These are phyloP conservation scores for Harlomillsia oculata DNA, from an alignment of 1,140 invertebrate genomes.

Conservation along the genomic window DNA sequence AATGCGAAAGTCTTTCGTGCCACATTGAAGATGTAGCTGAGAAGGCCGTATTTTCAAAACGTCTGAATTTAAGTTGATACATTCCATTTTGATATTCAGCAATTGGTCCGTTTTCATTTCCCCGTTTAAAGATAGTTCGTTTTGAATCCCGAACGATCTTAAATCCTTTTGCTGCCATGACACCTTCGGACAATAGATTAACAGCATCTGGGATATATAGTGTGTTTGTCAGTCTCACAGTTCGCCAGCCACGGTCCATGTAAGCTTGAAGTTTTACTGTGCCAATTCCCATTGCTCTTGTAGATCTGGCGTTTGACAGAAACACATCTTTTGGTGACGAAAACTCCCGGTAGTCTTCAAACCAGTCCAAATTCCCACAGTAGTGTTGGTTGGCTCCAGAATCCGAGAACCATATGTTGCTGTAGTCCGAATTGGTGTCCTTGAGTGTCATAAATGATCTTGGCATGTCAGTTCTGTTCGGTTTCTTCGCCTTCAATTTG, in stretches of 20 bases:
- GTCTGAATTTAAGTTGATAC: constrained; percentile 11
- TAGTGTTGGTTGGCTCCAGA: constrained; percentile 13
- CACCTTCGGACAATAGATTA: constrained; percentile 27
- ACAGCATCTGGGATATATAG: constrained; percentile 13
- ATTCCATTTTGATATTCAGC: background rate
- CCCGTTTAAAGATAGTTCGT: background rate
- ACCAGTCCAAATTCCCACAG: constrained; percentile 16
- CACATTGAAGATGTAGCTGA: constrained; percentile 1
- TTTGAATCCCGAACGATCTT: background rate
- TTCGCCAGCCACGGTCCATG: constrained; percentile 1
- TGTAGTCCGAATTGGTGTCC: no score
- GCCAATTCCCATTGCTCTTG: background rate
- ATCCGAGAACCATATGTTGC: constrained; percentile 5
- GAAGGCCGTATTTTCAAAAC: background rate
- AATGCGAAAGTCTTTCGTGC: constrained; percentile 16
- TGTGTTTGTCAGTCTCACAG: background rate
- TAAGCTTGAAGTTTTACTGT: constrained; percentile 11
- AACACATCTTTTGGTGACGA: background rate
- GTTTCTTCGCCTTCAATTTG: background rate
- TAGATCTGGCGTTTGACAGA: background rate
- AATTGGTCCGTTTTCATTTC: background rate
- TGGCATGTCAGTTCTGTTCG: background rate
- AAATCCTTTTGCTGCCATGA: constrained; percentile 21
- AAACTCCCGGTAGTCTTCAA: constrained; percentile 10
- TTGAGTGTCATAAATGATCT: no score